Base-by-base conservation (phyloP, 2,113 vertebrate species). In the Plecturocebus donacophilus region DNA sequence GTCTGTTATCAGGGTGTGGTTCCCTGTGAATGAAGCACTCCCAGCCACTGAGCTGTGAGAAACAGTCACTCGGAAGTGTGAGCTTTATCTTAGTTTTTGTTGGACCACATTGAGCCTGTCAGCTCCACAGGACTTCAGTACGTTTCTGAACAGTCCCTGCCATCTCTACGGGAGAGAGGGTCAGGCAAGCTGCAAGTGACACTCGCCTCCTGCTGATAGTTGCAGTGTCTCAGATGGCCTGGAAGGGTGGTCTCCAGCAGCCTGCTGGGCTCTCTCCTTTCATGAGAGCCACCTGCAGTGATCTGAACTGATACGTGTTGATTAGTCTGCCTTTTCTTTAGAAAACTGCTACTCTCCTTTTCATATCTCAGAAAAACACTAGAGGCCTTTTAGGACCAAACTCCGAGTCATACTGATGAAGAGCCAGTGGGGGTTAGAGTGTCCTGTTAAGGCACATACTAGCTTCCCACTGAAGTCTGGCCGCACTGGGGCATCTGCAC, bases 1-100 rank as follows among this genome's bases (percentile, higher is more conserved):
- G 97, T 92, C 86, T 97, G 71, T 98, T 99, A 99, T 99, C 98
- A 98, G 98, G 99, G 99, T 98, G 98, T 98, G 98, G 98, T 56
- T 97, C 95, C 94, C 42, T 97, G 87, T 91, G 97, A 98, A 97
- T 88, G 70, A 96, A 94, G 92, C 86, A 70, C 79, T 96, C 92
- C 93, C 91, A 73, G 94, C 95, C 80, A 93, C 87, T 76, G 83
- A 95, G 92, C 97, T 98, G 85, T 98, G 98, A 98, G 98, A 98
- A 98, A 97, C 93, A 95, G 96, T 95, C 93, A 49, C 77, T 96
- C 35, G 77, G 91, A 94, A 94, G 73, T 1, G 16, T 49, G 90
- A 90, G 70, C 49, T 73, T 77, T 97, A 94, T 95, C 96, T 97
- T 91, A 52, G 82, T 97, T 96, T 95, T 96, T 97, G 0, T 97